Evolutionary conservation across 2,797 vertebrate genomes (phyloP), one percentile per base, ranked within the genome.

Genomic region (Rhyacichthys aspro): DNA sequence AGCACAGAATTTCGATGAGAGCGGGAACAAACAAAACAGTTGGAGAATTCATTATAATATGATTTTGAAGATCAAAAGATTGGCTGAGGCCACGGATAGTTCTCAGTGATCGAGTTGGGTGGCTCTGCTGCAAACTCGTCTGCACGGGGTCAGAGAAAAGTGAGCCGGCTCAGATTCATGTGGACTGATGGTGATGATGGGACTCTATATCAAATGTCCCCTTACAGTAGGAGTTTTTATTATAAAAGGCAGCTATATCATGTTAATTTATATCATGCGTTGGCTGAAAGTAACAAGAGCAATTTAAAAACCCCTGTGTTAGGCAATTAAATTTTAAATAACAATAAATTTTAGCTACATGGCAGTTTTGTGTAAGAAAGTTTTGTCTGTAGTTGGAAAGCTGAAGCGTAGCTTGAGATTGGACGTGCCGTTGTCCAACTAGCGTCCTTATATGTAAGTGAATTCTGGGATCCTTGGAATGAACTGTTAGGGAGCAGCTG

Each of bases 51-150:
- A 81, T 85, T 86, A 83, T 76, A 81, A 83, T 88, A 84, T 76
- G 2, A 79, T 88, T 87, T 77, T 74, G 55, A 28, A 81, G 84
- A 89, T 90, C 76, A 87, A 86, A 90, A 70, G 78, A 70, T 66
- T 64, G 53, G 33, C 46, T 60, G 47, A 43, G n/a, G 66, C 68
- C 63, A 12, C 45, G 73, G 46, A 71, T 65, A 19, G 15, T 63
- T 43, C 34, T 45, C 10, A 6, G 6, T 37, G 36, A 63, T 49
- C 8, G 63, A 63, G 55, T 48, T 61, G 7, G 39, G 50, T 44
- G 56, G 42, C 43, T 75, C 42, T 42, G 43, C 28, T 42, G 43
- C 28, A 15, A 18, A 64, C 9, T 54, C 36, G 11, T 63, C 53
- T 57, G 55, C 43, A 53, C 23, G 43, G 37, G 47, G 52, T 28